Evolutionary conservation across 2,888 invertebrate species (phyloP), one percentile per base, ranked within the genome.

Genomic region (Pherbina coryleti): DNA sequence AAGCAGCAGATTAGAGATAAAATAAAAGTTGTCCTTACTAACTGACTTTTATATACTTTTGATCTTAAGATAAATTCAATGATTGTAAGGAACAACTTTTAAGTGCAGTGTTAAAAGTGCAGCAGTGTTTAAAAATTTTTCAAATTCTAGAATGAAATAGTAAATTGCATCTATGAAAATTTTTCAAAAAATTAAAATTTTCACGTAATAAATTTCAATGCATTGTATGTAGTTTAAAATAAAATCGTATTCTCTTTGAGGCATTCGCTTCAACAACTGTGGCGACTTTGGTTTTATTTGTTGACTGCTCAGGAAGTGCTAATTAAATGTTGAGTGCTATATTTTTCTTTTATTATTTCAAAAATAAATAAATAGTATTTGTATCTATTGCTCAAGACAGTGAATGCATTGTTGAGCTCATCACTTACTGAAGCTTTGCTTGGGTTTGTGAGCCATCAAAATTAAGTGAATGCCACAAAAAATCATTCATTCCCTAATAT

Each of bases 231-330:
- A 11, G 11, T 14, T 44, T 44, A 37, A 7, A 37, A 37, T 5
- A 37, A 37, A 37, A 37, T 37, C 3, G 8, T 37, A 5, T 37
- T 37, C 37, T 37, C 5, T 37, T 37, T 5, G 8, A 37, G 22
- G 57, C 22, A 60, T 25, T 60, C 19, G 57, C 57, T 55, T 28
- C 57, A 28, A 22, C 11, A 22, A 25, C 19, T 60, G 25, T 14
- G 28, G 14, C 8, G 25, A 60, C 44, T 60, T 60, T 28, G 14
- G 11, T 14, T 60, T 1, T 60, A 64, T n/a, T 22, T 69, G 25
- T 69, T 25, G 17, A 57, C 25, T 51, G 51, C 31, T n/a, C n/a
- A n/a, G 55, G 66, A 75, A 66, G 75, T 75, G 75, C 75, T 75
- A 75, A 75, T 75, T 75, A 67, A 73, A 67, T 60, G 53, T 37